Conservation (phyloP, 2,113 vertebrate genomes). For the Pteropus alecto region DNA sequence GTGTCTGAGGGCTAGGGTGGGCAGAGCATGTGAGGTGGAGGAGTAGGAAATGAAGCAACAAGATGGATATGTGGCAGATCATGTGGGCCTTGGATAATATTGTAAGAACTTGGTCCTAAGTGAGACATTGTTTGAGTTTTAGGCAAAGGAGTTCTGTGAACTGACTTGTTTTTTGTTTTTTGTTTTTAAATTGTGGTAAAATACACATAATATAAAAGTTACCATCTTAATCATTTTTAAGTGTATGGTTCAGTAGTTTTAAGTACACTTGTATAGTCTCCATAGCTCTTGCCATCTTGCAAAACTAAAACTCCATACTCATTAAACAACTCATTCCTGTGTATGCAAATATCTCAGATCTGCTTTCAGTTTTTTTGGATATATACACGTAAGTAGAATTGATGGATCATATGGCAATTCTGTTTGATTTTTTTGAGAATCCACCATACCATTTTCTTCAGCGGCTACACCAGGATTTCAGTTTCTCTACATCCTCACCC, state of each 20-base stretch:
- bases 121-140: background rate
- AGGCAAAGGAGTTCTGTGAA: background rate
- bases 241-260: background rate
- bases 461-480: background rate
- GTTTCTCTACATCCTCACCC: background rate
- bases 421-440: background rate
- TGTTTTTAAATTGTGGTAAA: background rate
- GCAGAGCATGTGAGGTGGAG: accelerated
- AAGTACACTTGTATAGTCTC: background rate
- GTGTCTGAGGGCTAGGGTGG: background rate
- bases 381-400: too few relatives aligned
- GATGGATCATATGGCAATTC: background rate
- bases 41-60: background rate
- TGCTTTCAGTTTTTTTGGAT: background rate
- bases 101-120: background rate
- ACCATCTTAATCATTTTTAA: background rate
- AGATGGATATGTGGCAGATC: too few relatives aligned
- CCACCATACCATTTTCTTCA: background rate
- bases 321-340: accelerated
- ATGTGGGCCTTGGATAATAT: accelerated
- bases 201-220: background rate
- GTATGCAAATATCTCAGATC: background rate
- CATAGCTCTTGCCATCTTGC: background rate
- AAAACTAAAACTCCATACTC: background rate
- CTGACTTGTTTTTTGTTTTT: background rate